Base-by-base conservation (phyloP, 1,140 invertebrate species). In the Drosophila sucinea region DNA sequence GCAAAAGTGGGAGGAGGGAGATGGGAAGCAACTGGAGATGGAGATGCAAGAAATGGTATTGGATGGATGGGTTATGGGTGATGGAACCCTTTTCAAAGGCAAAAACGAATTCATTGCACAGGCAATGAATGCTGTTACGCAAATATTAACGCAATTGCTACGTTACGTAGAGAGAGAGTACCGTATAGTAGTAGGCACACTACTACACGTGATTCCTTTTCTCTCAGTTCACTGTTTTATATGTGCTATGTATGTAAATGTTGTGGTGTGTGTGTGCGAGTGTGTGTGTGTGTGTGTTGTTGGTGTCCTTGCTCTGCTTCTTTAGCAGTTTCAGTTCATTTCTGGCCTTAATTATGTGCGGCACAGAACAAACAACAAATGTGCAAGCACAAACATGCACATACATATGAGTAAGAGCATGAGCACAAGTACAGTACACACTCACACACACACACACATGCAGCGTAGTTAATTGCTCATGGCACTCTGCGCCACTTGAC, bases 261-360 rank as follows among this genome's bases (percentile, higher is more conserved):
- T 17, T 17, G 17, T 17, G 41, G 62, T 70, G 67, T 67, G 54
- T 60, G 78, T 60, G 5, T 23, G 44, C 23, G 1, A 25, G 44
- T 63, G 44, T 47, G 44, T 51, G 44, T 51, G 23, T 47, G 44
- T 47, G 23, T 47, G 44, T 51, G 23, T 41, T 41, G 40, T 51
- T 51, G 44, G 66, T 86, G 83, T 87, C 83, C 83, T 86, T 86
- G 83, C 83, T 76, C 83, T 67, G 83, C 83, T 87, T 86, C 83
- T 79, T 86, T 86, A 51, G 75, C 79, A 57, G 62, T 70, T 51
- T 71, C 80, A 63, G 67, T 76, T 74, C 79, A 72, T 77, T 85
- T 77, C 60, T 87, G 79, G 76, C 83, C 83, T 87, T 86, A 86
- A 86, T 86, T 86, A 86, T 87, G 83, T 86, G 79, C 79, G 79